These are phyloP conservation scores for Spodoptera exigua DNA, from an alignment of 2,888 invertebrate species.

Conservation along the genomic window DNA sequence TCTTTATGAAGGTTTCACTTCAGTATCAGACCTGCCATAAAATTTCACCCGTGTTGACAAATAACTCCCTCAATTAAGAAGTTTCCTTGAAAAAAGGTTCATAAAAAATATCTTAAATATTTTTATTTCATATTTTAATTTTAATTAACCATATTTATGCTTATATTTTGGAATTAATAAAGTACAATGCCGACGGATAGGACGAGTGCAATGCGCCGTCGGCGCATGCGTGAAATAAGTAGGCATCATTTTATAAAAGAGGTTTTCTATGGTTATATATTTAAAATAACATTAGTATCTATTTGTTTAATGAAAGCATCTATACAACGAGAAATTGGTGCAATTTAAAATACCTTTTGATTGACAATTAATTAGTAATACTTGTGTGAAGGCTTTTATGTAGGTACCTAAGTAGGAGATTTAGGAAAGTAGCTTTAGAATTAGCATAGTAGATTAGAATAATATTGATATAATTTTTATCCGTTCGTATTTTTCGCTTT, in stretches of 20 bases:
- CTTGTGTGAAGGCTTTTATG: too few relatives aligned
- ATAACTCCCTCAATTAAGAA: slow-evolving; percentile 2
- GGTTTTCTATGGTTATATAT: not conserved
- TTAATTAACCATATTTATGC: not conserved
- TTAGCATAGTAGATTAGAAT: too few relatives aligned
- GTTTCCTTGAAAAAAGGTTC: not conserved
- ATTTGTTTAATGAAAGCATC: not conserved
- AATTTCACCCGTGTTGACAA: slow-evolving; percentile 1
- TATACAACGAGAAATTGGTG: not conserved
- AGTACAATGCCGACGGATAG: slow-evolving; percentile 43
- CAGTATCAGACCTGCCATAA: slow-evolving; percentile 23
- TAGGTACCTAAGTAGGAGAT: not conserved
- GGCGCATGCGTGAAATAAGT: slow-evolving; percentile 71
- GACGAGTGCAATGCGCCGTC: slow-evolving; percentile 54
- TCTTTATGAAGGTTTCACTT: too few relatives aligned
- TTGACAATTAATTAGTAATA: too few relatives aligned
- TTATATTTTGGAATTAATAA: slow-evolving; percentile 2
- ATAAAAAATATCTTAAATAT: not conserved
- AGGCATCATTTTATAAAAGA: slow-evolving; percentile 1
- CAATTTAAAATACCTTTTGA: too few relatives aligned
- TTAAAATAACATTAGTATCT: not conserved
- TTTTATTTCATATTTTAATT: not conserved
- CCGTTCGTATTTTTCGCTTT: too few relatives aligned
- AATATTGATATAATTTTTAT: too few relatives aligned
- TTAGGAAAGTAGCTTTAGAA: too few relatives aligned